phyloP scores from a whole-genome alignment of 2,888 invertebrate genomes.

The Chrysolina haemoptera region DNA sequence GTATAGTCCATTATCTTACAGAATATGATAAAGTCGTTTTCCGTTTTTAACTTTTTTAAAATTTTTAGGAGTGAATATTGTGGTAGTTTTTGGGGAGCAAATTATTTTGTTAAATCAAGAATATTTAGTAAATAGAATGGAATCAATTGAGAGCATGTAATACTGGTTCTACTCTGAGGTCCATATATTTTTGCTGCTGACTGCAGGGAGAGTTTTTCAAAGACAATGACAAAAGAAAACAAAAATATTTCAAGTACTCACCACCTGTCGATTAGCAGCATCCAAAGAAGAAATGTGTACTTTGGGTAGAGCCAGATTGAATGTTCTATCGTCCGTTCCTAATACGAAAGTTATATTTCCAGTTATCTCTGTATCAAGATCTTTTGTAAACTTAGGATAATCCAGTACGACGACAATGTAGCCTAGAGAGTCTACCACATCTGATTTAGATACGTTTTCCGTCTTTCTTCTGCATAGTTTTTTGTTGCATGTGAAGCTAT shows the following conservation, averaged over 20 bases:
- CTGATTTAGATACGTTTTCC: slow-evolving; percentile 35
- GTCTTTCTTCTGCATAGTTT: slow-evolving; percentile 31
- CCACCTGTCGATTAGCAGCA: slow-evolving; percentile 28
- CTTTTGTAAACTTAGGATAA: slow-evolving; percentile 35
- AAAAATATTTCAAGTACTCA: slow-evolving; percentile 11
- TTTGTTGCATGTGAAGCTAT: neutral
- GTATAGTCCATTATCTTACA: no score
- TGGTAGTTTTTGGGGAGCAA: no score
- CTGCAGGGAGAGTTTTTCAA: no score
- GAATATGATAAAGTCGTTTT: no score
- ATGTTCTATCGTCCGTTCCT: slow-evolving; percentile 3
- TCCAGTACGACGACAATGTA: slow-evolving; percentile 44
- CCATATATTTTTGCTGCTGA: no score
- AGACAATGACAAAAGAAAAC: slow-evolving; percentile 9
- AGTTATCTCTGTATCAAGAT: slow-evolving; percentile 26
- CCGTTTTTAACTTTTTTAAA: no score
- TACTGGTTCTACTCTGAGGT: no score
- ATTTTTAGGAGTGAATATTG: no score
- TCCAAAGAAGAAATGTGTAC: slow-evolving; percentile 33
- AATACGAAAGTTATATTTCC: slow-evolving; percentile 28
- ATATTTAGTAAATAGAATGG: no score
- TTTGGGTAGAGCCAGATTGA: slow-evolving; percentile 28
- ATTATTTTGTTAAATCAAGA: no score
- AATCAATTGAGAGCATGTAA: no score
- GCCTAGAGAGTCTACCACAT: slow-evolving; percentile 30